Conservation (phyloP, 2,888 invertebrate species). For the Amphipyra berbera region DNA sequence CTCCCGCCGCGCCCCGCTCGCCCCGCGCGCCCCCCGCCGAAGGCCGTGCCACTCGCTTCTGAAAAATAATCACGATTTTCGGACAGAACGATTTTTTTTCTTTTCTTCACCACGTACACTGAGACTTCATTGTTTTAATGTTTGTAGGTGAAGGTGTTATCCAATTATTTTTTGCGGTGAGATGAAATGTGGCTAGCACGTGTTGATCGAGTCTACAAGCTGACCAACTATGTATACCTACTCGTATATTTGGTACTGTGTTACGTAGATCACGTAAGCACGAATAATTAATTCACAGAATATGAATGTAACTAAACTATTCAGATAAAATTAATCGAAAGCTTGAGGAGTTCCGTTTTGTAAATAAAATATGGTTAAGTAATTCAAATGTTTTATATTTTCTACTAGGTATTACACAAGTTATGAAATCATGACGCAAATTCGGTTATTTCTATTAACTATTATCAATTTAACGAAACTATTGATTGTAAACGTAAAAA, state of each 20-base stretch:
- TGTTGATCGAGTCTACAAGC: conserved; percentile 46
- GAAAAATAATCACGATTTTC: conserved; percentile 87
- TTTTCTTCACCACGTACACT: conserved; percentile 62
- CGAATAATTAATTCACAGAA: conserved; percentile 33
- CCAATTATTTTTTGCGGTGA: conserved; percentile 52
- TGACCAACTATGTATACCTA: conserved; percentile 11
- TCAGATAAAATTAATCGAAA: conserved; percentile 32
- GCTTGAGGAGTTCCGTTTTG: conserved; percentile 7
- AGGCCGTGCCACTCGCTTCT: conserved; percentile 82
- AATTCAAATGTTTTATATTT: neutral
- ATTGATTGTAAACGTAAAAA: too few relatives aligned
- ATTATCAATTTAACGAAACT: too few relatives aligned
- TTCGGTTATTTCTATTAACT: too few relatives aligned
- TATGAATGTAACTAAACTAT: conserved; percentile 29
- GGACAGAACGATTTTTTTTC: conserved; percentile 72
- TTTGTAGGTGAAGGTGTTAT: conserved; percentile 57
- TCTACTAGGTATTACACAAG: neutral
- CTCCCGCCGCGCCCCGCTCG: conserved; percentile 74
- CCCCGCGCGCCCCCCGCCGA: conserved; percentile 72
- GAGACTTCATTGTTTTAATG: conserved; percentile 64
- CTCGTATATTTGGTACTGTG: conserved; percentile 24
- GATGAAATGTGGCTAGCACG: conserved; percentile 56
- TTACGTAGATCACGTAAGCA: conserved; percentile 44
- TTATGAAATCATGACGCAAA: neutral
- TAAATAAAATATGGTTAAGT: conserved; percentile 4